A percentile compares a stretch with the other conserved stretches of the same genome.
phyloP scores from a whole-genome alignment of 2,888 invertebrate genomes.

The Tipula confusa region DNA sequence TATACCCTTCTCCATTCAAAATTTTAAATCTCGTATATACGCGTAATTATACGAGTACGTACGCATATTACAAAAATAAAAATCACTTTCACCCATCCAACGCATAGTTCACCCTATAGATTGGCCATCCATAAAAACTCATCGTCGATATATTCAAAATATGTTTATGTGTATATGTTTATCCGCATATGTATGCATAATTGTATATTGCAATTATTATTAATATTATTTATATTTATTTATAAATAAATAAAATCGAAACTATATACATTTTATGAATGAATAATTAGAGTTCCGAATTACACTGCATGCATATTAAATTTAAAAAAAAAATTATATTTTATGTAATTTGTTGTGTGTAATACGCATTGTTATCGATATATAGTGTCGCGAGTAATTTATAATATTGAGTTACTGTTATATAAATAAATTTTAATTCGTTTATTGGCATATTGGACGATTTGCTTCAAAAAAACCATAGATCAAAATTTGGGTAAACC shows the following conservation, averaged over 20 bases:
- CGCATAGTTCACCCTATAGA: neutral
- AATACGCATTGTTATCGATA: neutral
- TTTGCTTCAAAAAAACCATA: neutral
- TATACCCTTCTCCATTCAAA: neutral
- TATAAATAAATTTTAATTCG: neutral
- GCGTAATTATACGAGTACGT: neutral
- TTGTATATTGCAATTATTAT: neutral
- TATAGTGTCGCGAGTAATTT: neutral
- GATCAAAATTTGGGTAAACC: too few relatives aligned
- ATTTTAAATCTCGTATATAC: neutral
- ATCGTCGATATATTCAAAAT: neutral
- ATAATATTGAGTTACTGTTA: neutral
- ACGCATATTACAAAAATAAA: neutral
- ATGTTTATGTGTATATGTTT: neutral
- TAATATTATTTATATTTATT: neutral
- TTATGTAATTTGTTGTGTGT: neutral
- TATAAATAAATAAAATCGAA: neutral
- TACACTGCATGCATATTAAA: neutral
- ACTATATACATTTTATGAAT: conserved; percentile 15
- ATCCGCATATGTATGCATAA: too few relatives aligned
- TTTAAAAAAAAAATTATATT: neutral
- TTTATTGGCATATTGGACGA: neutral
- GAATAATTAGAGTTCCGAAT: neutral
- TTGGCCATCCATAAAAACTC: neutral
- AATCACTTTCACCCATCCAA: neutral